A percentile compares a stretch with the other conserved stretches of the same genome.
Evolutionary conservation across 2,797 vertebrate species (phyloP).

Genomic region (Enteromius fasciolatus): DNA sequence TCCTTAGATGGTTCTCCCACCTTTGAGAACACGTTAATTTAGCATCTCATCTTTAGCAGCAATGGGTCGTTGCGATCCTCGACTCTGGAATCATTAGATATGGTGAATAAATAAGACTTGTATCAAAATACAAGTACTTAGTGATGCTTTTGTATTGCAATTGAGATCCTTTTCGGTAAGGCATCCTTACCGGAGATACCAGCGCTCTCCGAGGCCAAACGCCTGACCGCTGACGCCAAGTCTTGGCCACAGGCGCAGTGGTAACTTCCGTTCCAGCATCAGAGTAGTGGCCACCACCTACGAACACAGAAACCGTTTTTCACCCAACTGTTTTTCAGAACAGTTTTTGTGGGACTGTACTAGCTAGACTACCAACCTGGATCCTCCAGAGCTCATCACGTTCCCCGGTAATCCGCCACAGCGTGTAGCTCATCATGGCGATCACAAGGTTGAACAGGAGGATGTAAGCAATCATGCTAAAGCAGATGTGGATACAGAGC

Average conservation of each 20-base stretch:
- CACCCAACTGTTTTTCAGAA: neutral
- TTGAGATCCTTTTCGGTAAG: neutral
- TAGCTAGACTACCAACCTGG: constrained; percentile 69
- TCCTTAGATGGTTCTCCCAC: constrained; percentile 60
- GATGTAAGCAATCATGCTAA: constrained; percentile 76
- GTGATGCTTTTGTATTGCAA: neutral
- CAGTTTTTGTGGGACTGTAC: neutral
- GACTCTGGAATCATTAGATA: constrained; percentile 67
- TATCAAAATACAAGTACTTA: neutral
- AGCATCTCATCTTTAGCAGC: constrained; percentile 76
- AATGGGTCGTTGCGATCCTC: constrained; percentile 75
- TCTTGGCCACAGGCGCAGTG: constrained; percentile 90
- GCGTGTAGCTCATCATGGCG: constrained; percentile 85
- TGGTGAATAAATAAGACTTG: too few relatives aligned
- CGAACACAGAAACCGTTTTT: constrained; percentile 19
- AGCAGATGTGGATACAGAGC: constrained; percentile 72
- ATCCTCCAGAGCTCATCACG: constrained; percentile 83
- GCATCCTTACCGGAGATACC: constrained; percentile 76
- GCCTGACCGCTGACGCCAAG: constrained; percentile 84
- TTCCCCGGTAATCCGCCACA: constrained; percentile 81
- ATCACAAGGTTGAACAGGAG: constrained; percentile 80
- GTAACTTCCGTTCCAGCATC: constrained; percentile 90
- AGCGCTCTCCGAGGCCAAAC: constrained; percentile 84
- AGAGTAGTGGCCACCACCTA: constrained; percentile 94
- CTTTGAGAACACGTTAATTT: constrained; percentile 71